phyloP scores from a whole-genome alignment of 1,140 invertebrate genomes.

The Hypothenemus hampei region DNA sequence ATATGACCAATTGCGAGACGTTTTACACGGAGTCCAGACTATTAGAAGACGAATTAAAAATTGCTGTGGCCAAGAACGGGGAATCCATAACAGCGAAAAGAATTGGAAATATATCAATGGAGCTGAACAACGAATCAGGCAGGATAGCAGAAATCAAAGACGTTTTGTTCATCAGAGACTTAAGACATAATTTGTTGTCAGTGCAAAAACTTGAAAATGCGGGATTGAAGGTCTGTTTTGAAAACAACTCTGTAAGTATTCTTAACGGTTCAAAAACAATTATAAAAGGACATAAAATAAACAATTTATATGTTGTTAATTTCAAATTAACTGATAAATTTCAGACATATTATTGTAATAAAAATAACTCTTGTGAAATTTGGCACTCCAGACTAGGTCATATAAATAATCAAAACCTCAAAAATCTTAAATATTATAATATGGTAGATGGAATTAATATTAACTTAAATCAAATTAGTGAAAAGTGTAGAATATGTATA shows the following conservation, averaged over 20 bases:
- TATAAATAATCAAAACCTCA: not conserved
- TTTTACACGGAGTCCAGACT: not conserved
- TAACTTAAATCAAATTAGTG: no score
- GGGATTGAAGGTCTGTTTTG: not conserved
- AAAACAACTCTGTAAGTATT: not conserved
- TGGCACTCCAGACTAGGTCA: conserved; percentile 7
- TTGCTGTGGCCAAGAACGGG: conserved; percentile 1
- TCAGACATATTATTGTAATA: not conserved
- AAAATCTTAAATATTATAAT: not conserved
- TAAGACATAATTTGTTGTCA: no score
- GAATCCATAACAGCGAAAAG: not conserved
- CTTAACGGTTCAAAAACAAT: not conserved
- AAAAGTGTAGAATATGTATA: conserved; percentile 1
- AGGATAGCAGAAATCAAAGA: not conserved
- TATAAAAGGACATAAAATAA: not conserved
- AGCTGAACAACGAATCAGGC: not conserved
- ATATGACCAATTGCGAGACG: not conserved
- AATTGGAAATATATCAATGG: not conserved
- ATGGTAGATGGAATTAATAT: conserved; percentile 1
- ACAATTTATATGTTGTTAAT: conserved; percentile 4
- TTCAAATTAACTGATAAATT: not conserved
- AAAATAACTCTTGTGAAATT: not conserved
- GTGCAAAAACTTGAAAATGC: conserved; percentile 1
- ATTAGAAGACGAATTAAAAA: conserved; percentile 4
- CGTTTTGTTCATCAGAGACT: not conserved